Evolutionary conservation across 2,797 vertebrate genomes (phyloP), one percentile per base, ranked within the genome.

Genomic region (Falco berigora): DNA sequence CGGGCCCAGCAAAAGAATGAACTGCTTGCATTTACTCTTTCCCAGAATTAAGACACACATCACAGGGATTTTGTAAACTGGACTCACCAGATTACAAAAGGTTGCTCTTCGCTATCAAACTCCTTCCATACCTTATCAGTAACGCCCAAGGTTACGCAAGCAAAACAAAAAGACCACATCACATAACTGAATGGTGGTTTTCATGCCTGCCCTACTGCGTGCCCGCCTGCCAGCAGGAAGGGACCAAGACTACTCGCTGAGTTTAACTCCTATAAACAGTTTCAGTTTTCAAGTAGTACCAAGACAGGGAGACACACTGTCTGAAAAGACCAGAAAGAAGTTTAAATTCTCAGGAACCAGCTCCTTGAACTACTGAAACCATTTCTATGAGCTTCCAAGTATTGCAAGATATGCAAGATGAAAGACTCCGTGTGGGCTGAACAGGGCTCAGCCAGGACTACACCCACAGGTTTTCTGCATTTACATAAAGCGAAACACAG

Each of bases 161-260:
- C 11, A 64, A 78, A 73, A 81, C 4, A 2, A 46, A 44, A 67
- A 73, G 16, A 44, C 14, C 47, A 7, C 28, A 18, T 10, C 55
- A 8, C 18, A 5, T 23, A 66, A 9, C 13, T 1, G 1, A 12
- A 19, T 1, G 14, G 0, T 1, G 13, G 42, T 59, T n/a, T 75
- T 20, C 30, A 24, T 2, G 14, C 12, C 68, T 40, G 28, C 3
- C 2, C 44, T 47, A 5, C 34, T 6, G 14, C 3, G 23, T 20
- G 30, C 24, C 24, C 46, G 40, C 10, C 47, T 58, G 40, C 34
- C 25, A 25, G n/a, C 0, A 0, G 25, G 23, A 27, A 11, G 66
- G 38, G 52, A n/a, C 30, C 2, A 0, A 38, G 30, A 42, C 5
- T 3, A 3, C 36, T 53, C 47, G 11, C 22, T 0, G 2, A 50